Conservation (phyloP, 1,140 invertebrate species). For the Choristoneura fumiferana region DNA sequence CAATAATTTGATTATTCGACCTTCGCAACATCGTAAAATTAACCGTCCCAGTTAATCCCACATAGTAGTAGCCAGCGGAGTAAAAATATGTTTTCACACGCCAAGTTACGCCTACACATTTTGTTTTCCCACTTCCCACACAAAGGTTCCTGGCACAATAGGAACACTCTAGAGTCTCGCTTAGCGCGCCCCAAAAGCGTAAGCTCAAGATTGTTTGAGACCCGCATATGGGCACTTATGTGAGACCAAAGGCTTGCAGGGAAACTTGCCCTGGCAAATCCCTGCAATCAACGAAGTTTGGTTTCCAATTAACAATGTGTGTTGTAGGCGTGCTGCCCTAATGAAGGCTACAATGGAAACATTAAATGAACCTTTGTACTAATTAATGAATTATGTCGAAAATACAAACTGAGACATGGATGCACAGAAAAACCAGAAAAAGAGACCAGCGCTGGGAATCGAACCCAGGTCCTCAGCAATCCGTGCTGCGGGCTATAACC, state of each 20-base stretch:
- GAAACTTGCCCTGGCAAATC: conserved; percentile 10
- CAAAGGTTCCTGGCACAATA: conserved; percentile 11
- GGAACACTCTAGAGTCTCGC: conserved; percentile 14
- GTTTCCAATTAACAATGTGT: conserved; percentile 3
- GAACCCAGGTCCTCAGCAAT: no score
- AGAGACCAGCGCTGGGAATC: no score
- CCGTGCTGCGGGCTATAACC: no score
- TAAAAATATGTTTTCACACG: conserved; percentile 12
- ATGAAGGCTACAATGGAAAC: background rate
- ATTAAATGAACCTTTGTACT: no score
- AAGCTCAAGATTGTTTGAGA: conserved; percentile 15
- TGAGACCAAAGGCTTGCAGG: conserved; percentile 8
- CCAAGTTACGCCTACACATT: background rate
- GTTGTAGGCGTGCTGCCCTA: background rate
- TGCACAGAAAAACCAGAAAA: no score
- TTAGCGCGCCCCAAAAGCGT: conserved; percentile 15
- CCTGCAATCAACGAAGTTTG: conserved; percentile 12
- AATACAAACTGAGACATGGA: no score
- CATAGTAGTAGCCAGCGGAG: background rate
- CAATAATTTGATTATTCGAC: background rate
- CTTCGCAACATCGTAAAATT: background rate
- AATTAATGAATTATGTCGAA: no score
- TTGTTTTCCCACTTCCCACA: conserved; percentile 6
- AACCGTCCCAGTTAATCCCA: background rate
- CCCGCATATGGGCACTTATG: conserved; percentile 17